Evolutionary conservation across 2,113 vertebrate species (phyloP), one percentile per base, ranked within the genome.

Genomic region (Tetrax tetrax): DNA sequence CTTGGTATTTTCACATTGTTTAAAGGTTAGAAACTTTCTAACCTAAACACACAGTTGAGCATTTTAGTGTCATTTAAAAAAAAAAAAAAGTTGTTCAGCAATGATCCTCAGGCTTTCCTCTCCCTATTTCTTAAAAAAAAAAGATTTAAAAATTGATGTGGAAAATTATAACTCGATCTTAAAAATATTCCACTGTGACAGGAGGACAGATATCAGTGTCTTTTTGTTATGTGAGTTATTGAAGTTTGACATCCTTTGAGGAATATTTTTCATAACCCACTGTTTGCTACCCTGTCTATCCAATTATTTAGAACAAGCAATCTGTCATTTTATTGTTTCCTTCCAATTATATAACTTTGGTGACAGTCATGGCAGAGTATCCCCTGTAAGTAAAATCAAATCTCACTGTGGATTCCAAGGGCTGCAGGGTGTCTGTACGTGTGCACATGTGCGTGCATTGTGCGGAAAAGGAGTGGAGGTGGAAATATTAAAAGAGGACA

Each of bases 261-360:
- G 95, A 97, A 94, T 97, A 96, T 97, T 98, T 97, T 96, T 97
- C 96, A 94, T 95, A 97, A 96, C 96, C 93, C 79, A 97, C 92
- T 83, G 93, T 96, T 97, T 96, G 83, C 95, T 87, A 93, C 82
- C 75, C 96, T 95, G 94, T 96, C 89, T 95, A 97, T 97, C 97
- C 94, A 97, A 97, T 97, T 98, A 97, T 97, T 97, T 93, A 96
- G 97, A 97, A 98, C 97, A 97, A 97, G 97, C 98, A 97, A 97
- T 98, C 98, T 98, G 98, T 96, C 96, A 96, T 96, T 97, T 96
- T 90, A 93, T 97, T 98, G 95, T 97, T 97, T 94, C 92, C 75
- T 97, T 97, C 96, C 96, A 97, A 97, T 97, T 97, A 97, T 97
- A 88, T 95, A 95, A 97, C 95, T 95, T 97, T 96, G 91, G 93